Evolutionary conservation across 2,113 vertebrate species (phyloP), one percentile per base, ranked within the genome.

Genomic region (Dromas ardeola): DNA sequence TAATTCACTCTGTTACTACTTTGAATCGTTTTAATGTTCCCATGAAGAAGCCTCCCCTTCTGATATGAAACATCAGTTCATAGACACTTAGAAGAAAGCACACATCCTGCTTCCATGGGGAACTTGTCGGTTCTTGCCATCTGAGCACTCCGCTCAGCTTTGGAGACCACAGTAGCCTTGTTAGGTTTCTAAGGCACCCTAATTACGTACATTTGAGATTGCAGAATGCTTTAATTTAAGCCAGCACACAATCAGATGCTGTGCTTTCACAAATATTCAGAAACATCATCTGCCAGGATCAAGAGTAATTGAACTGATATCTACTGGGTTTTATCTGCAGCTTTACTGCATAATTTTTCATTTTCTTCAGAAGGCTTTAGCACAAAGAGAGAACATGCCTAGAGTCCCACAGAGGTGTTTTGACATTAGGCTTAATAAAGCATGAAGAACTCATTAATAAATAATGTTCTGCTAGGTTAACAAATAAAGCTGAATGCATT

Each of bases 401-500:
- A 66, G 95, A 93, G 91, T 98, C 98, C 97, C 84, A 96, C 86
- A 92, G 98, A 99, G 97, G 97, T 98, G 96, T 98, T 98, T 98
- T 98, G 98, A 98, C 98, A 98, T 98, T 96, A 97, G 93, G 89
- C 95, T 98, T 98, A 99, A 98, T 98, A 98, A 98, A 98, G 97
- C 97, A 98, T 98, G 98, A 98, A 98, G 95, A 98, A 97, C 88
- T 98, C 97, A 98, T 98, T 99, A 99, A 99, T 99, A 99, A 98
- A 98, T 98, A 98, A 98, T 98, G 97, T 98, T 98, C 92, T 97
- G 61, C 96, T 97, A 97, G 96, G 97, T 98, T 98, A 98, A 98
- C 98, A 98, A 98, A 98, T 98, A 98, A 98, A 97, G 95, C 93
- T 55, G 91, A 98, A 98, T 95, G 94, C 92, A 94, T 97, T 97